Evolutionary conservation across 1,140 invertebrate species (phyloP), one percentile per base, ranked within the genome.

Genomic region (Zaprionus africanus): DNA sequence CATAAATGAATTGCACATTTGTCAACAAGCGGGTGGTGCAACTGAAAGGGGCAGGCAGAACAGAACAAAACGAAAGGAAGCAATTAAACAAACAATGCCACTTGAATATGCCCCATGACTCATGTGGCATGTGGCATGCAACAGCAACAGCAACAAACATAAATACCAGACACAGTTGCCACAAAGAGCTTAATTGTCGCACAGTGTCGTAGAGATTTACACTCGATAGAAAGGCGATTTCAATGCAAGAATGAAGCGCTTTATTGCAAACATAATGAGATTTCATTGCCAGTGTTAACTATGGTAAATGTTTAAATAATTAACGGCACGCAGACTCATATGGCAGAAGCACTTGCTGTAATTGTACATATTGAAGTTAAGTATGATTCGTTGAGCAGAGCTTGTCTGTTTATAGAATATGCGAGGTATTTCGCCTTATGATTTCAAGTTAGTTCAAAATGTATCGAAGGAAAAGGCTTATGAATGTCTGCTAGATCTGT

Each of bases 1-100:
- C 70, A 78, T 78, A 64, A 75, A 78, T 78, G 61, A 78, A 78
- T 69, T 74, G 70, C 76, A 78, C 70, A 74, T 78, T 78, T 74
- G 65, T 69, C 71, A 64, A 53, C 64, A 36, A 22, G 11, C 13
- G 22, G 5, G 36, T 38, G 36, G 36, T 12, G 36, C 12, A 38
- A 15, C 4, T 28, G 26, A 67, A 31, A 19, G 22, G 15, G 28
- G 11, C n/a, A n/a, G n/a, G 41, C 13, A 43, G 41, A 5, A 43
- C 22, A 7, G 41, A 43, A 46, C 49, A n/a, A 54, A 61, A 66
- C 22, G 24, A 67, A 58, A 43, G 76, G 46, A 78, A 78, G 71
- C 56, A 78, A 78, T 78, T 78, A 78, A 68, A 69, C 54, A 59
- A 76, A 71, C 65, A 68, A 69, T 75, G 65, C 65, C 70, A 69